Evolutionary conservation across 2,113 vertebrate species (phyloP).

Genomic region (Sapajus apella): DNA sequence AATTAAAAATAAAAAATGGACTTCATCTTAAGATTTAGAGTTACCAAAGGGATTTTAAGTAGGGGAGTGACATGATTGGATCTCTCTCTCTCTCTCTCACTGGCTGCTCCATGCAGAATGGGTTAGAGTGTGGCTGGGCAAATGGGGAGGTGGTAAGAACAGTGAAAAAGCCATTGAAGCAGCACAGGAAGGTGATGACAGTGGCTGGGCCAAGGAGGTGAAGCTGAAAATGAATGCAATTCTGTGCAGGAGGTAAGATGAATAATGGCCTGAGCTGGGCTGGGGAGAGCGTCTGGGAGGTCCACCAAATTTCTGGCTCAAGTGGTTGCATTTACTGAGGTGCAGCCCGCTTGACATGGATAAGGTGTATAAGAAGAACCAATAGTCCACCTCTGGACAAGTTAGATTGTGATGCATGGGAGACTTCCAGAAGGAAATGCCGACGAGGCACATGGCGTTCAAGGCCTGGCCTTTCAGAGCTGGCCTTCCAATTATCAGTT

Average conservation of each 20-base stretch:
- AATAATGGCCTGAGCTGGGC: background rate
- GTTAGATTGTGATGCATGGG: background rate
- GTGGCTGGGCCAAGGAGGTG: background rate
- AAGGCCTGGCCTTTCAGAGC: background rate
- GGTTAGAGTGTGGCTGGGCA: background rate
- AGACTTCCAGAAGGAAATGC: background rate
- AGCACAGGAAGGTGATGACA: background rate
- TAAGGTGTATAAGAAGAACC: background rate
- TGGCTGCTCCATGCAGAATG: background rate
- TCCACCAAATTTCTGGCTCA: background rate
- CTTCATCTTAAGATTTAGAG: background rate
- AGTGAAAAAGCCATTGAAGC: background rate
- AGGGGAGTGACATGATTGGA: background rate
- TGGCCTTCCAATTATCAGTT: background rate
- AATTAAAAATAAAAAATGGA: background rate
- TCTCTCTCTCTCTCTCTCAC: background rate
- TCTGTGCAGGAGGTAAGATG: background rate
- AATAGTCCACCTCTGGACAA: background rate
- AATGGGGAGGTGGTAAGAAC: background rate
- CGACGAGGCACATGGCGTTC: accelerated
- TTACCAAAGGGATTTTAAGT: background rate
- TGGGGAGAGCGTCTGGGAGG: background rate
- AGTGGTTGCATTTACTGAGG: background rate
- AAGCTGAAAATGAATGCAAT: background rate
- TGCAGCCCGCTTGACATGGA: background rate